Percentiles rank a stretch among this genome's conserved stretches.
Evolutionary conservation across 2,888 invertebrate species (phyloP).

Genomic region (Luperina testacea): DNA sequence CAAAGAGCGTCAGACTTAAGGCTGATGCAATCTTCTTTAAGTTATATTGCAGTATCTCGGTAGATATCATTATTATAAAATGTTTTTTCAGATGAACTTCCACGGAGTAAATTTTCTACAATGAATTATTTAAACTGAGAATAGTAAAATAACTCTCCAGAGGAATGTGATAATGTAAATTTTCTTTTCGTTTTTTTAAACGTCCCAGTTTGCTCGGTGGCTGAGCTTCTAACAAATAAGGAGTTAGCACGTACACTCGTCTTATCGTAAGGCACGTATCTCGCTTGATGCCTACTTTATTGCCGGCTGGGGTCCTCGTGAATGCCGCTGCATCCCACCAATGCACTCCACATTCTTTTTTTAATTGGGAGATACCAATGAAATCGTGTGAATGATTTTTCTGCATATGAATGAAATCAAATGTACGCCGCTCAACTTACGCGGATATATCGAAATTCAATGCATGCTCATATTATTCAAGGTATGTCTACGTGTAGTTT

Average conservation of each 20-base stretch:
- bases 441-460: constrained; percentile 8
- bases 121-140: constrained; percentile 68
- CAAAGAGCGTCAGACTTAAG: constrained; percentile 26
- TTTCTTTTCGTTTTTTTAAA: constrained; percentile 74
- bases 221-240: constrained; percentile 72
- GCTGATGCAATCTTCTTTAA: constrained; percentile 45
- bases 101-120: constrained; percentile 57
- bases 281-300: constrained; percentile 85
- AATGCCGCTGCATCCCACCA: constrained; percentile 73
- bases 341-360: constrained; percentile 74
- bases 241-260: constrained; percentile 80
- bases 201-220: constrained; percentile 73
- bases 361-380: constrained; percentile 72
- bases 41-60: constrained; percentile 46
- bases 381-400: constrained; percentile 57
- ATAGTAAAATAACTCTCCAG: constrained; percentile 71
- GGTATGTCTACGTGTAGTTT: constrained; percentile 9
- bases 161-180: constrained; percentile 79
- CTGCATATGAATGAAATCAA: constrained; percentile 37
- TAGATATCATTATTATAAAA: constrained; percentile 47
- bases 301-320: constrained; percentile 75
- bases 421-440: constrained; percentile 7
- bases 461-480: constrained; percentile 26
- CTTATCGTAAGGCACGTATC: constrained; percentile 81
- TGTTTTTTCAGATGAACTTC: constrained; percentile 56